Evolutionary conservation across 1,140 invertebrate genomes (phyloP).

Genomic region (Leptestheria dahalacensis): DNA sequence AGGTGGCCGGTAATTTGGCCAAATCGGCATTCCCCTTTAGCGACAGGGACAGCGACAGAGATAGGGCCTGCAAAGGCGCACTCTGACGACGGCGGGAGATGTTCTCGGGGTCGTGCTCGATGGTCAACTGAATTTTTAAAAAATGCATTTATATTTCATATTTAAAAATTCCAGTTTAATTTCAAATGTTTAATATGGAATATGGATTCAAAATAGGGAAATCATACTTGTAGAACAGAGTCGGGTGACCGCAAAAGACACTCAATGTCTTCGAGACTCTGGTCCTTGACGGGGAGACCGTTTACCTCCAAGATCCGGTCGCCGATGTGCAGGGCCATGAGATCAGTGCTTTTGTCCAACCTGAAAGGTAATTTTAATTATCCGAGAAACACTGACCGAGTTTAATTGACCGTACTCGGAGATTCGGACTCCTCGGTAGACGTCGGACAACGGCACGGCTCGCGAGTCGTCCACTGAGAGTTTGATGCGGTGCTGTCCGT

Average conservation of each 20-base stretch:
- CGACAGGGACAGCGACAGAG: background rate
- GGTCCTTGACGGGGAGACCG: slow-evolving; percentile 66
- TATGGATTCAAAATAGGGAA: background rate
- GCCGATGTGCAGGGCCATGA: slow-evolving; percentile 72
- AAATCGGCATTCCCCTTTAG: slow-evolving; percentile 1
- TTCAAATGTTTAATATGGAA: slow-evolving; percentile 4
- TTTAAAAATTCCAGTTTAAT: no score
- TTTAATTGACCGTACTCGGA: slow-evolving; percentile 28
- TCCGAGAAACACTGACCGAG: no score
- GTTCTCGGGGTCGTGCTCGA: slow-evolving; percentile 75
- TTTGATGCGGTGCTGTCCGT: slow-evolving; percentile 39
- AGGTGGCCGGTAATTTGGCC: background rate
- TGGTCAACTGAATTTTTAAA: slow-evolving; percentile 60
- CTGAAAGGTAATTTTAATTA: slow-evolving; percentile 31
- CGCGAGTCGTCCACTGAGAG: slow-evolving; percentile 35
- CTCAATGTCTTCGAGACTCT: slow-evolving; percentile 58
- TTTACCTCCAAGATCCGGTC: slow-evolving; percentile 85
- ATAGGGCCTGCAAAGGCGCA: slow-evolving; percentile 27
- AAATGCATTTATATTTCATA: slow-evolving; percentile 17
- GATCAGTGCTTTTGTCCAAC: slow-evolving; percentile 59
- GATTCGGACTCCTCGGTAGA: slow-evolving; percentile 22
- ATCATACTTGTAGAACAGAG: slow-evolving; percentile 44
- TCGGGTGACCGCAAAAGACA: slow-evolving; percentile 55
- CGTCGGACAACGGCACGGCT: slow-evolving; percentile 16
- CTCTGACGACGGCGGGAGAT: slow-evolving; percentile 29